Evolutionary conservation across 2,888 invertebrate species (phyloP).

Genomic region (Tetrapedia diversipes): DNA sequence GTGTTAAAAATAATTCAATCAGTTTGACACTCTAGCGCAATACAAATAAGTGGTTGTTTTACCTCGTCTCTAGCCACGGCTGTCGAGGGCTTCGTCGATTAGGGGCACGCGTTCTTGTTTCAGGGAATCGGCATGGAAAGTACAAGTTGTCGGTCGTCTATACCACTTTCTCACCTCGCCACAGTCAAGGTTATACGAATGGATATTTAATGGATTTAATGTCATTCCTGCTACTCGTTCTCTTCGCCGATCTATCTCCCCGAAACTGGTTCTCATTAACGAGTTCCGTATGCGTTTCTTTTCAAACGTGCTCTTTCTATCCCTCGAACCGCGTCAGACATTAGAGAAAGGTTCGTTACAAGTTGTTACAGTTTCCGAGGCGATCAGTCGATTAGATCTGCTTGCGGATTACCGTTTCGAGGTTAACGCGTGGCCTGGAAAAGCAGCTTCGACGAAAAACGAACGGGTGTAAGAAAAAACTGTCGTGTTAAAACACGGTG

Average conservation of each 20-base stretch:
- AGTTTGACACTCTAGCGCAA: no score
- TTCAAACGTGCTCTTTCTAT: no score
- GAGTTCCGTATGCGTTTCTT: not conserved
- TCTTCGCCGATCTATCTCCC: not conserved
- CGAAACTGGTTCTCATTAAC: constrained; percentile 34
- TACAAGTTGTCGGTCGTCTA: constrained; percentile 36
- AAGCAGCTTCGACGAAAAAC: constrained; percentile 8
- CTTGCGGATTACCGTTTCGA: constrained; percentile 25
- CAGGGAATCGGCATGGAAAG: constrained; percentile 35
- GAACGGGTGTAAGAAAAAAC: not conserved
- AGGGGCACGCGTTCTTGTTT: constrained; percentile 37
- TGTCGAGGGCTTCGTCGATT: constrained; percentile 29
- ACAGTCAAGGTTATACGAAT: constrained; percentile 21
- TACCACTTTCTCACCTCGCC: constrained; percentile 42
- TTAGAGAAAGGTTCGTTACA: constrained; percentile 44
- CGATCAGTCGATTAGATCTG: constrained; percentile 26
- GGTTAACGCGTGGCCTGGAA: constrained; percentile 33
- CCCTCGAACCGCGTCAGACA: constrained; percentile 21
- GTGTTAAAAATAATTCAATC: no score
- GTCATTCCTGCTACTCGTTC: not conserved
- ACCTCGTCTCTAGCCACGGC: no score
- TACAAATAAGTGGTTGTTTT: no score
- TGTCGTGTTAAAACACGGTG: not conserved
- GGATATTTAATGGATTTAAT: constrained; percentile 11
- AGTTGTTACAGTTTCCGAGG: constrained; percentile 33